Conservation (phyloP, 35 echinoderm and acorn worm genomes). For the Ophioderma brevispina region DNA sequence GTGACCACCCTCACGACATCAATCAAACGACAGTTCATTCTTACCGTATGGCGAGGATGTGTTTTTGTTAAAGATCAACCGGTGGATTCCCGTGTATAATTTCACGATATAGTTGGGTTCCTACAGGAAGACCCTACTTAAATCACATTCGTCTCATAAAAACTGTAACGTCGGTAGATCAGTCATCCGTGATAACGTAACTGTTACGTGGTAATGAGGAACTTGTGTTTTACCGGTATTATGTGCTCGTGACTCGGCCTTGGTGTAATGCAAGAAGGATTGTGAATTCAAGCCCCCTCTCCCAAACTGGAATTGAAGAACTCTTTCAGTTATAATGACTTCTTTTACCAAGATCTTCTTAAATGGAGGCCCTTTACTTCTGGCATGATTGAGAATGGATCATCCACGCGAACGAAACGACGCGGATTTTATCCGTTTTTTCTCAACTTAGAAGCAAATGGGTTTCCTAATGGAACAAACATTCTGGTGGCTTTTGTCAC, state of each 20-base stretch:
- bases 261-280: constrained; percentile 45
- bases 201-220: constrained; percentile 13
- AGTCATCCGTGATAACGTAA: neutral
- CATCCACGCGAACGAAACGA: constrained; percentile 23
- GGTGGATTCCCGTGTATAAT: neutral
- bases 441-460: constrained; percentile 26
- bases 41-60: neutral
- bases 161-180: neutral
- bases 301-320: constrained; percentile 43
- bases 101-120: neutral
- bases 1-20: constrained; percentile 17
- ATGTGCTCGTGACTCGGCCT: constrained; percentile 42
- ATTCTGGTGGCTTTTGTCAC: constrained; percentile 22
- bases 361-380: constrained; percentile 19
- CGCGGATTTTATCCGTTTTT: constrained; percentile 41
- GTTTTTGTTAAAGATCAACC: neutral
- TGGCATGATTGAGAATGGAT: constrained; percentile 51
- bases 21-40: constrained; percentile 11
- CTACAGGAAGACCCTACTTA: constrained; percentile 4
- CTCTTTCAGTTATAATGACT: constrained; percentile 24
- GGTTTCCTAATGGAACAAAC: constrained; percentile 12
- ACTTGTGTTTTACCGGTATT: constrained; percentile 17
- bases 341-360: constrained; percentile 53
- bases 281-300: constrained; percentile 24
- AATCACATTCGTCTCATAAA: constrained; percentile 41